These are phyloP conservation scores for Mesopsocus fuscifrons DNA, from an alignment of 2,888 invertebrate species.

Conservation along the genomic window DNA sequence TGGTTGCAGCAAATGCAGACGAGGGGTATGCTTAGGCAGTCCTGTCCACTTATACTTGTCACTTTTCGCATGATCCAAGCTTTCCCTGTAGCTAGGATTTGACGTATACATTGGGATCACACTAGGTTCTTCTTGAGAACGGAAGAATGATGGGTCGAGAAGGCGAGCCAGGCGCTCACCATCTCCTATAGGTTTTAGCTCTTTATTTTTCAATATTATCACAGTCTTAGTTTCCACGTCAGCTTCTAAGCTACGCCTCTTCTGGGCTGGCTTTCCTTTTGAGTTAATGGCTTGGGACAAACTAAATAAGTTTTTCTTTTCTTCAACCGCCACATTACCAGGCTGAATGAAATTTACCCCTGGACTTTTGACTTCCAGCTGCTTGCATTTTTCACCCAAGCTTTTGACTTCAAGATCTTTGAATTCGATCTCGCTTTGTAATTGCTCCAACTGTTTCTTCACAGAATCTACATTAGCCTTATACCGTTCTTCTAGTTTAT, in stretches of 20 bases:
- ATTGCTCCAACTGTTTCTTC: neutral
- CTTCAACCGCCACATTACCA: neutral
- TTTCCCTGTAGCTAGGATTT: neutral
- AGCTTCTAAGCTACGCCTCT: neutral
- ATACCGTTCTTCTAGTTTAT: neutral
- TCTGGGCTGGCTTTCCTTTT: neutral
- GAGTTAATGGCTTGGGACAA: neutral
- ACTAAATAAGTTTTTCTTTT: neutral
- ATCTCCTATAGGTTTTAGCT: no score
- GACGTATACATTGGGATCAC: neutral
- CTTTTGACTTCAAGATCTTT: constrained; percentile 4
- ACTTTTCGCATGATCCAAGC: neutral
- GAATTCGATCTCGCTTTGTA: constrained; percentile 1
- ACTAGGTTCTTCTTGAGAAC: neutral
- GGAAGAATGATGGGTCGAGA: neutral
- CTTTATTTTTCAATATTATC: no score
- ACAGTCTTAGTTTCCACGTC: no score
- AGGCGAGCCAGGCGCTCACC: neutral
- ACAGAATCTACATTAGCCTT: neutral
- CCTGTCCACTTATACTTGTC: constrained; percentile 7
- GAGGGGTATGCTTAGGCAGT: constrained; percentile 1
- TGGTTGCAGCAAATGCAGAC: no score
- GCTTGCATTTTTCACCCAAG: neutral
- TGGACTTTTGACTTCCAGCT: neutral
- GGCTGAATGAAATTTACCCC: neutral